Evolutionary conservation across 92 coral and sea anemone genomes (phyloP).

Genomic region (Phenganax marumi): DNA sequence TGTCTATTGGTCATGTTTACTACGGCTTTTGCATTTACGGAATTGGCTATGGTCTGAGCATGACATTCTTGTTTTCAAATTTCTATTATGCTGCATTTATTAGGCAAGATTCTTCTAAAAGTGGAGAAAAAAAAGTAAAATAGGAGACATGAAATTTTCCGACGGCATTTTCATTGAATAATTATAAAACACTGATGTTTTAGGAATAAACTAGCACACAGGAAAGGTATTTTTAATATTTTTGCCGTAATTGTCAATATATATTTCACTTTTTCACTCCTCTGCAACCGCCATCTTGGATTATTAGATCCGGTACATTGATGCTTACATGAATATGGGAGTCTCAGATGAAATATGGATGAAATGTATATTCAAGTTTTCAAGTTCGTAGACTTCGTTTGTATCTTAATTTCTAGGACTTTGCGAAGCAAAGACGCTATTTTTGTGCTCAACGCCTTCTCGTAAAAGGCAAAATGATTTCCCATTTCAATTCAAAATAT

Average conservation of each 20-base stretch:
- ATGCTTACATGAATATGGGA: background rate
- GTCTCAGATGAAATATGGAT: no score
- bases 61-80: slow-evolving; percentile 76
- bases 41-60: slow-evolving; percentile 64
- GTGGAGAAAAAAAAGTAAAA: slow-evolving; percentile 9
- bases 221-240: no score
- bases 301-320: background rate
- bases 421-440: background rate
- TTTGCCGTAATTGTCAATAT: no score
- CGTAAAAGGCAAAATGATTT: background rate
- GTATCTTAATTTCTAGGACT: background rate
- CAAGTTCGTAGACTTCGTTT: no score
- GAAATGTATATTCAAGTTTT: no score
- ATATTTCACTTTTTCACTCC: background rate
- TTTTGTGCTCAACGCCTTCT: background rate
- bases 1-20: slow-evolving; percentile 65
- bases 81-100: slow-evolving; percentile 80
- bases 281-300: background rate
- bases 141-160: background rate
- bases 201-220: background rate
- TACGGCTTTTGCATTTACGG: slow-evolving; percentile 78
- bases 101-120: slow-evolving; percentile 45
- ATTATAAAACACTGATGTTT: background rate
- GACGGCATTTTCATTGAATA: background rate
- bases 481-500: slow-evolving; percentile 20